Conservation (phyloP, 2,113 vertebrate genomes). For the Xenopus laevis region DNA sequence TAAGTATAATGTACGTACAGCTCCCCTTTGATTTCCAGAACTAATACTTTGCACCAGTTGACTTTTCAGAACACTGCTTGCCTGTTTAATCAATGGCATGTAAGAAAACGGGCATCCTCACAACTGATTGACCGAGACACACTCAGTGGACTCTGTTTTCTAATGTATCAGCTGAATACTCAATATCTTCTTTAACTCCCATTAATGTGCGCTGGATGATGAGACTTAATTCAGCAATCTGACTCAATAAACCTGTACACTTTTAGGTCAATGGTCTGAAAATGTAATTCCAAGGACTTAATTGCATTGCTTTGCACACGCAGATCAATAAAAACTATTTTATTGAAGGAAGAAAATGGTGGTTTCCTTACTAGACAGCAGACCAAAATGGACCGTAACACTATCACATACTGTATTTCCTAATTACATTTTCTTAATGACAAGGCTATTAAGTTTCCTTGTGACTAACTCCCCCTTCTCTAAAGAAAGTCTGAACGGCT, state of each 20-base stretch:
- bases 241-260: conserved; percentile 83
- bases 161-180: conserved; percentile 60
- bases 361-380: conserved; percentile 55
- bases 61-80: no score
- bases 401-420: conserved; percentile 43
- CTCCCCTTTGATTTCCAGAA: no score
- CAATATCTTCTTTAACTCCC: conserved; percentile 70
- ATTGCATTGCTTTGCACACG: conserved; percentile 80
- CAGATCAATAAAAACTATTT: conserved; percentile 86
- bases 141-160: conserved; percentile 46
- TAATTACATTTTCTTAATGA: conserved; percentile 44
- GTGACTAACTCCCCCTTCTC: conserved; percentile 19
- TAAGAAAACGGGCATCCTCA: conserved; percentile 18
- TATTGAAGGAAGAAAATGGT: conserved; percentile 64
- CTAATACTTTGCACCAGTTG: no score
- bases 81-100: not conserved
- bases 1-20: no score
- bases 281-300: conserved; percentile 87
- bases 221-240: conserved; percentile 80
- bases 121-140: conserved; percentile 38
- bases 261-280: conserved; percentile 79
- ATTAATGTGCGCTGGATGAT: conserved; percentile 72
- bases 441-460: conserved; percentile 49
- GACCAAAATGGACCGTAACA: conserved; percentile 49
- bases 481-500: conserved; percentile 7